These are phyloP conservation scores for Coremacera marginata DNA, from an alignment of 2,888 invertebrate species.

Conservation along the genomic window DNA sequence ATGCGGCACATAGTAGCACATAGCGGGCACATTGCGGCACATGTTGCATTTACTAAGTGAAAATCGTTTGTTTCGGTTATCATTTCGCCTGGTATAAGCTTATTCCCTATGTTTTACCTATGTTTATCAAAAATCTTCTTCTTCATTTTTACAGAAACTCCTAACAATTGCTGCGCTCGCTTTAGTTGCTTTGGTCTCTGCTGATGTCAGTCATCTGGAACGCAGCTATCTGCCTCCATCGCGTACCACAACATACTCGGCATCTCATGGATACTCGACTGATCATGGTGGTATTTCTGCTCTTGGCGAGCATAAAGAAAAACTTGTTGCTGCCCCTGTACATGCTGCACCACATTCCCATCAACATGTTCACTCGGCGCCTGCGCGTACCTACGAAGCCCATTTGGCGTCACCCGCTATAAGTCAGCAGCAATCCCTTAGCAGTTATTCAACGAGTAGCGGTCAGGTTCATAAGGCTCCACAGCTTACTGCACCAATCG, in stretches of 20 bases:
- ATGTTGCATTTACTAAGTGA: too few relatives aligned
- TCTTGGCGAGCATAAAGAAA: not conserved
- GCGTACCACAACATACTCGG: slow-evolving; percentile 31
- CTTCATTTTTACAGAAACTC: slow-evolving; percentile 49
- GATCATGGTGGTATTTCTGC: not conserved
- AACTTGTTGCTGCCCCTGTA: not conserved
- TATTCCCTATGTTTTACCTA: not conserved
- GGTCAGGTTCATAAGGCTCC: not conserved
- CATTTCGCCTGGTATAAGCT: too few relatives aligned
- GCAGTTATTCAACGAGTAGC: too few relatives aligned
- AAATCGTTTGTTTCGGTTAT: too few relatives aligned
- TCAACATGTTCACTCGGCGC: slow-evolving; percentile 39
- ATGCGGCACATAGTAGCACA: too few relatives aligned
- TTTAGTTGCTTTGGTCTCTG: slow-evolving; percentile 46
- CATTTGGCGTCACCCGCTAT: slow-evolving; percentile 11
- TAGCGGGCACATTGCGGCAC: too few relatives aligned
- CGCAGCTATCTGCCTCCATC: slow-evolving; percentile 57
- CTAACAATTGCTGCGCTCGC: slow-evolving; percentile 47
- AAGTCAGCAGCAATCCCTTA: too few relatives aligned
- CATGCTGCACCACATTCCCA: slow-evolving; percentile 16
- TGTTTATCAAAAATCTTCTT: not conserved
- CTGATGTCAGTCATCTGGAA: slow-evolving; percentile 60
- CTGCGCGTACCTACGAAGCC: not conserved
- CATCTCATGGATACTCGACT: slow-evolving; percentile 37
- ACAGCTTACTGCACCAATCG: slow-evolving; percentile 25